These are phyloP conservation scores for Emydoidea blandingii DNA, from an alignment of 2,797 vertebrate genomes.

Conservation along the genomic window DNA sequence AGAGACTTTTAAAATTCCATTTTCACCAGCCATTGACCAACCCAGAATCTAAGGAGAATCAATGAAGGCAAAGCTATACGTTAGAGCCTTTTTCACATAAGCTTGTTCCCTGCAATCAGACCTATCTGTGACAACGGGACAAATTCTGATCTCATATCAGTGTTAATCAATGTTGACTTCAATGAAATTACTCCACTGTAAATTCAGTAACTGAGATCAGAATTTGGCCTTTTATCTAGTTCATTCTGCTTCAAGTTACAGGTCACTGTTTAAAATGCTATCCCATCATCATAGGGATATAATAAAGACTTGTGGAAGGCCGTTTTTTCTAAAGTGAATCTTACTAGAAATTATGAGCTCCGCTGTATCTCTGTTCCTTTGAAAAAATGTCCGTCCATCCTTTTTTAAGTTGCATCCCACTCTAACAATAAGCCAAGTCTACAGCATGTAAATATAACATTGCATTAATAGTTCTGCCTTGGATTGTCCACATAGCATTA, in stretches of 20 bases:
- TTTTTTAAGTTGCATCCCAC: not conserved
- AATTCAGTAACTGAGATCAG: not conserved
- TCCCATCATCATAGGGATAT: not conserved
- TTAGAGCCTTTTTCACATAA: not conserved
- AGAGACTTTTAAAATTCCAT: not conserved
- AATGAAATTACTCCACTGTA: not conserved
- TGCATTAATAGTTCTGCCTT: too few species aligned
- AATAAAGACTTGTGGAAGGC: not conserved
- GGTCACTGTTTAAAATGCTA: fast-evolving
- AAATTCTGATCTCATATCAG: not conserved
- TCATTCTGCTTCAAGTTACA: not conserved
- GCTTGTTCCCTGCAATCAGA: too few species aligned
- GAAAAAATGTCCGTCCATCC: too few species aligned
- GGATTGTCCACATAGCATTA: not conserved
- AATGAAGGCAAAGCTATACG: not conserved
- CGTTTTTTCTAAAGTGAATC: not conserved
- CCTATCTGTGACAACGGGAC: not conserved
- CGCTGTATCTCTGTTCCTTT: not conserved
- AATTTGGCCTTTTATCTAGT: not conserved
- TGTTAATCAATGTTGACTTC: not conserved
- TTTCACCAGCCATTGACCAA: not conserved
- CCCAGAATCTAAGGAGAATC: not conserved
- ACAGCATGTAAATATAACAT: too few species aligned
- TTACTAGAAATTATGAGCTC: not conserved
- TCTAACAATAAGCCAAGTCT: not conserved